Evolutionary conservation across 2,113 vertebrate species (phyloP).

Genomic region (Oryzias celebensis): DNA sequence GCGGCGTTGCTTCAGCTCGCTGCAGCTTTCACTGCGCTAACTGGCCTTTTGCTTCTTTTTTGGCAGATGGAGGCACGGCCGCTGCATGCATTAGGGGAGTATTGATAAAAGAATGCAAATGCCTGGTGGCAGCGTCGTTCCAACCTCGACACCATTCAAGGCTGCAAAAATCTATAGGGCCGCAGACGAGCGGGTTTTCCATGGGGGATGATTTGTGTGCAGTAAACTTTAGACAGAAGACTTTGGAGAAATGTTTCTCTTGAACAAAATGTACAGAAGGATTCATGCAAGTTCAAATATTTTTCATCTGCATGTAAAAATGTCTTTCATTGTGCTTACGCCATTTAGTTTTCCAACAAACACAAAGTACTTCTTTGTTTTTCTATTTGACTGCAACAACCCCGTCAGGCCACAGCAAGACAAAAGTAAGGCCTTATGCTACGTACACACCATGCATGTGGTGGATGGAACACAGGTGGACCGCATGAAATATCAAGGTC

Average conservation of each 20-base stretch:
- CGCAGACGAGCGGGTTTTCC: slow-evolving; percentile 47
- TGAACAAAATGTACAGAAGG: slow-evolving; percentile 3
- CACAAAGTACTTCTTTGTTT: too few relatives aligned
- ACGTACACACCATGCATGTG: too few relatives aligned
- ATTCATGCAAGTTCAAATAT: background rate
- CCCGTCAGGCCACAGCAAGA: too few relatives aligned
- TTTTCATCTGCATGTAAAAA: too few relatives aligned
- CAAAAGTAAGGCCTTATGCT: too few relatives aligned
- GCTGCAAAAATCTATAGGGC: slow-evolving; percentile 57
- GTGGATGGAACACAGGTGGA: too few relatives aligned
- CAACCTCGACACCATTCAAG: slow-evolving; percentile 47
- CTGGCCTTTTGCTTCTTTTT: slow-evolving; percentile 24
- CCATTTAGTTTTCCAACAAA: too few relatives aligned
- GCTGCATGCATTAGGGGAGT: slow-evolving; percentile 50
- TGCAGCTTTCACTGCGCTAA: slow-evolving; percentile 5
- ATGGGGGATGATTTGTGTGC: slow-evolving; percentile 50
- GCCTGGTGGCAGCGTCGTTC: slow-evolving; percentile 46
- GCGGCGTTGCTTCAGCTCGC: slow-evolving; percentile 4
- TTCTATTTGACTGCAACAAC: too few relatives aligned
- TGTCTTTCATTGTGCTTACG: too few relatives aligned
- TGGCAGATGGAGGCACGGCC: slow-evolving; percentile 37
- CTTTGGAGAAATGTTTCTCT: slow-evolving; percentile 1
- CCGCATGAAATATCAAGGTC: too few relatives aligned
- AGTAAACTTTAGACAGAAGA: slow-evolving; percentile 29
- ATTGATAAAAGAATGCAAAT: slow-evolving; percentile 64